Evolutionary conservation across 2,113 vertebrate species (phyloP).

Genomic region (Oryzias celebensis): DNA sequence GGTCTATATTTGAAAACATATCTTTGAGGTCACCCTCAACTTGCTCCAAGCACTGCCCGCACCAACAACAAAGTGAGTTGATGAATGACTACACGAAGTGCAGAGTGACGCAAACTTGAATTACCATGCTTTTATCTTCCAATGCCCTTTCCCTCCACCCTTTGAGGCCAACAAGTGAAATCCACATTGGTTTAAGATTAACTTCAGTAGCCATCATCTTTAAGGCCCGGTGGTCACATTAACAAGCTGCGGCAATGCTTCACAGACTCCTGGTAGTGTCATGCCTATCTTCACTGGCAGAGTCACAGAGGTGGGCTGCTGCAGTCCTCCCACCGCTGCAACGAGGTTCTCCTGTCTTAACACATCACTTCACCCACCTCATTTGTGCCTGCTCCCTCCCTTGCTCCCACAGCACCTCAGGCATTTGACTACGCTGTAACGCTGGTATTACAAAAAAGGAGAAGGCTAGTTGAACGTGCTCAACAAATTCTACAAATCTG

Average conservation of each 20-base stretch:
- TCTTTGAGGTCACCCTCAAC: conserved; percentile 47
- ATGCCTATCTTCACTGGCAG: conserved; percentile 46
- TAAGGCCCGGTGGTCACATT: conserved; percentile 68
- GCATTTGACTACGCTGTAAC: conserved; percentile 57
- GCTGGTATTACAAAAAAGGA: conserved; percentile 48
- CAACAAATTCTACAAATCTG: conserved; percentile 50
- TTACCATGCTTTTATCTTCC: conserved; percentile 35
- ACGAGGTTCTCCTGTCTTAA: conserved; percentile 56
- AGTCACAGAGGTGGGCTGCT: conserved; percentile 52
- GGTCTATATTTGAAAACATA: conserved; percentile 40
- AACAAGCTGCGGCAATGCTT: conserved; percentile 60
- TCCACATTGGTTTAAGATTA: conserved; percentile 65
- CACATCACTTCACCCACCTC: conserved; percentile 67
- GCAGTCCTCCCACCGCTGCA: conserved; percentile 40
- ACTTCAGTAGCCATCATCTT: conserved; percentile 71
- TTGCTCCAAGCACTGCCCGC: conserved; percentile 32
- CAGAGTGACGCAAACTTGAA: conserved; percentile 53
- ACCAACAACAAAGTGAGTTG: conserved; percentile 42
- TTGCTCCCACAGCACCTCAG: conserved; percentile 47
- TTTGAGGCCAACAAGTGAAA: conserved; percentile 51
- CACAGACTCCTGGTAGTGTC: conserved; percentile 33
- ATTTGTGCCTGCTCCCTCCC: conserved; percentile 42
- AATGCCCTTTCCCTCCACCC: conserved; percentile 39
- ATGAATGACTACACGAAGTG: conserved; percentile 52
- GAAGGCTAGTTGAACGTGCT: conserved; percentile 35